Percentiles rank a stretch among this genome's conserved stretches.
Evolutionary conservation across 2,888 invertebrate species (phyloP).

Genomic region (Microctonus aethiopoides): DNA sequence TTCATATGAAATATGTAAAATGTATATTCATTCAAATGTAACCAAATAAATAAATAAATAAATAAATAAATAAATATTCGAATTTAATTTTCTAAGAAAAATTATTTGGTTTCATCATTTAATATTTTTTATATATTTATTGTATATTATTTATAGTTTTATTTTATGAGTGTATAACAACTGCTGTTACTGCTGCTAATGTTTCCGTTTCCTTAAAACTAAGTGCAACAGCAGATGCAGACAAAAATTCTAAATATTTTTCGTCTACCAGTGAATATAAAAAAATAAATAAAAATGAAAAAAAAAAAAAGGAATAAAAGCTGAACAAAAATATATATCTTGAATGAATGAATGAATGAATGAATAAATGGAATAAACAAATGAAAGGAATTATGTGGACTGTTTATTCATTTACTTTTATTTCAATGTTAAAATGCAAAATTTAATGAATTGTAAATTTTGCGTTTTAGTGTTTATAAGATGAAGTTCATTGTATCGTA

Average conservation of each 20-base stretch:
- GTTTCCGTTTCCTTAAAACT: background rate
- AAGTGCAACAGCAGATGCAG: slow-evolving; percentile 9
- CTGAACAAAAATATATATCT: too few species aligned
- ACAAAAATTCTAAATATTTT: background rate
- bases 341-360: too few species aligned
- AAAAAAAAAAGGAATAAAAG: background rate
- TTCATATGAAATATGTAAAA: too few species aligned
- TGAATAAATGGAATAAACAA: too few species aligned
- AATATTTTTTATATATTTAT: background rate
- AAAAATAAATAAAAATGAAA: background rate
- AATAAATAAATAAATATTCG: too few species aligned
- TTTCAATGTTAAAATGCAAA: background rate
- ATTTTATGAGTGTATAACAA: background rate
- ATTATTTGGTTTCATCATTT: too few species aligned
- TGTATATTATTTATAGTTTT: too few species aligned
- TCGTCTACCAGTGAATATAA: background rate
- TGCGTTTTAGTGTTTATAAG: background rate
- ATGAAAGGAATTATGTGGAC: too few species aligned
- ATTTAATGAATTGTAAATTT: too few species aligned
- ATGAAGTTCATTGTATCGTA: background rate
- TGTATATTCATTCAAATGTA: too few species aligned
- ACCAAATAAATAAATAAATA: too few species aligned
- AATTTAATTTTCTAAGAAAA: too few species aligned
- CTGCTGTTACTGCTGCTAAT: background rate
- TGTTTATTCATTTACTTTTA: background rate